Evolutionary conservation across 1,140 invertebrate genomes (phyloP).

Genomic region (Bombus cullumanus): DNA sequence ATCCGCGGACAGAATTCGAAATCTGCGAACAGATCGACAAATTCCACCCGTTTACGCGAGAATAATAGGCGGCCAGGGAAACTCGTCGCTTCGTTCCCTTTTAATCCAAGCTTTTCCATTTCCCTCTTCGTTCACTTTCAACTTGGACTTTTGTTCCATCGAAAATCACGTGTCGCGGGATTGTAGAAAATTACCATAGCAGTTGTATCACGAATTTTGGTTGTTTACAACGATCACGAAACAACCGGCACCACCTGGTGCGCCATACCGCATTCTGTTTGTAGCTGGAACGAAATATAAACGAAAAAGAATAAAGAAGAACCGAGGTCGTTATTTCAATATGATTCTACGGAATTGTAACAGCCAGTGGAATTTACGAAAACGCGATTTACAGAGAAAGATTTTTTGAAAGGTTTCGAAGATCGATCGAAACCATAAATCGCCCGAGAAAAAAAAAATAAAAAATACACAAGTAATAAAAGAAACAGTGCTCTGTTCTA

Average conservation of each 20-base stretch:
- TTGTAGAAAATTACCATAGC: not conserved
- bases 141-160: not conserved
- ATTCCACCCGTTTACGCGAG: slow-evolving; percentile 29
- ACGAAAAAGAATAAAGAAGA: not conserved
- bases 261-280: not conserved
- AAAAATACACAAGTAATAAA: too few species aligned
- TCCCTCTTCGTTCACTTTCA: not conserved
- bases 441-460: too few species aligned
- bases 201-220: slow-evolving; percentile 35
- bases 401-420: not conserved
- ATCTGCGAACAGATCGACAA: slow-evolving; percentile 5
- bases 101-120: not conserved
- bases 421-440: too few species aligned
- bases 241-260: slow-evolving; percentile 19
- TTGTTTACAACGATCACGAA: slow-evolving; percentile 4
- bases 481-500: too few species aligned
- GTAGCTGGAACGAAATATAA: not conserved
- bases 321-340: not conserved
- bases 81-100: not conserved
- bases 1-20: slow-evolving; percentile 42
- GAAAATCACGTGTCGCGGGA: slow-evolving; percentile 20
- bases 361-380: too few species aligned
- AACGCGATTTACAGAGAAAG: not conserved
- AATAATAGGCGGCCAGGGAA: slow-evolving; percentile 36
- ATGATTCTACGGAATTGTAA: not conserved